Evolutionary conservation across 2,888 invertebrate genomes (phyloP), one percentile per base, ranked within the genome.

Genomic region (Caenorhabditis imperialis): DNA sequence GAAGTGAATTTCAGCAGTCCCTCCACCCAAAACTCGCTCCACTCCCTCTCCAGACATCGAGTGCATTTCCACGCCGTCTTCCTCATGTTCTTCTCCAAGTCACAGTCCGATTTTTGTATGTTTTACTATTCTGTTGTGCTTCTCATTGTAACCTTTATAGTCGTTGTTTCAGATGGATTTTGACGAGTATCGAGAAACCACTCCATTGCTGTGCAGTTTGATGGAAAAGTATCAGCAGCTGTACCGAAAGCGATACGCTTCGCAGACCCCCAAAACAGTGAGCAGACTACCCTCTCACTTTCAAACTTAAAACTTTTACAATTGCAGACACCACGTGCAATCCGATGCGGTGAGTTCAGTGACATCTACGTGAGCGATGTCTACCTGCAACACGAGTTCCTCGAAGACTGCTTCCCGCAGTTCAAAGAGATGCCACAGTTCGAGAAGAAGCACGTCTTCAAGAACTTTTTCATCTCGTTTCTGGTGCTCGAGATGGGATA

Each of bases 391-490:
- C 44, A 54, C 20, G 61, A 61, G 22, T 70, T 70, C 18, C 27
- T 70, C 23, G 70, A 70, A 22, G 55, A 54, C 12, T 61, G 60
- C n/a, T 70, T 61, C 22, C 35, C 47, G 1, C 60, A 70, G 25
- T 70, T 61, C 27, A 70, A 61, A 30, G 40, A 23, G 12, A 61
- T 70, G 70, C 48, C 48, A 7, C 3, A 16, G 6, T 42, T 40
- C 35, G 55, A 65, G 20, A 55, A 63, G 48, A 60, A 70, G 40
- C 58, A 54, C 18, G 70, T 70, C 42, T 70, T 70, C 61, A 70
- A 70, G 33, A 33, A 60, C 54, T 70, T 70, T 16, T 70, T 70
- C 35, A 61, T 61, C 4, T 48, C 70, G 3, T 70, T 70, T 48
- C 16, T 70, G 7, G 38, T 70, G 14, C 35, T 55, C 1, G 70